A percentile compares a stretch with the other conserved stretches of the same genome.
Conservation (phyloP, 1,140 invertebrate species). For the Agrypnia vestita region DNA sequence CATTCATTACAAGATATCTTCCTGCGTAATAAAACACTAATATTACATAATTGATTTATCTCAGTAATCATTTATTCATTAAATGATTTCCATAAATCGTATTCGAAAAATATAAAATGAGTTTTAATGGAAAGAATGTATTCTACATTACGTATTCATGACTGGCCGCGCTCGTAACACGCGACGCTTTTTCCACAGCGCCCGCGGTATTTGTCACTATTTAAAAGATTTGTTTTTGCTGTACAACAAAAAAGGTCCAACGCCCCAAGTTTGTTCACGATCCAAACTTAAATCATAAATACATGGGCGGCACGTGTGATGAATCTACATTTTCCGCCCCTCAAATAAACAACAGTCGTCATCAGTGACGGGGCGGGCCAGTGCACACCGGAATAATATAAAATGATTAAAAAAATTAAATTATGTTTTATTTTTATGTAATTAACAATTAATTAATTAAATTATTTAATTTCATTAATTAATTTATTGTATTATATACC, state of each 20-base stretch:
- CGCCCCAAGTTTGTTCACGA: constrained; percentile 43
- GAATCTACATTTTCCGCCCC: constrained; percentile 39
- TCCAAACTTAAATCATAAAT: constrained; percentile 45
- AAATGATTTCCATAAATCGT: not conserved
- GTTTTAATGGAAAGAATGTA: constrained; percentile 31
- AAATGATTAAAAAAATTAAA: no score
- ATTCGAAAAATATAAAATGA: constrained; percentile 1
- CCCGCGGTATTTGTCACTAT: constrained; percentile 42
- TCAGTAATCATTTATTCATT: not conserved
- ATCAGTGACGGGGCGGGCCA: constrained; percentile 32
- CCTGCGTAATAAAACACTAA: no score
- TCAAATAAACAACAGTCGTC: constrained; percentile 37
- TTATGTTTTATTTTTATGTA: no score
- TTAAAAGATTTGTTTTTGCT: constrained; percentile 44
- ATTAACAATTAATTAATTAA: no score
- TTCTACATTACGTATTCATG: constrained; percentile 35
- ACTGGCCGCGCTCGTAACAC: constrained; percentile 16
- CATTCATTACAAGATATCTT: no score
- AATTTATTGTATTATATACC: no score
- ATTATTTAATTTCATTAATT: no score
- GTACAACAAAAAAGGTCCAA: constrained; percentile 34
- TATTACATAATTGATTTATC: no score
- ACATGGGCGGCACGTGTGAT: constrained; percentile 44
- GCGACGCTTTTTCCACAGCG: constrained; percentile 15
- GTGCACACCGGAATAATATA: no score